phyloP scores from a whole-genome alignment of 1,140 invertebrate genomes.

The Parasteatoda tepidariorum region DNA sequence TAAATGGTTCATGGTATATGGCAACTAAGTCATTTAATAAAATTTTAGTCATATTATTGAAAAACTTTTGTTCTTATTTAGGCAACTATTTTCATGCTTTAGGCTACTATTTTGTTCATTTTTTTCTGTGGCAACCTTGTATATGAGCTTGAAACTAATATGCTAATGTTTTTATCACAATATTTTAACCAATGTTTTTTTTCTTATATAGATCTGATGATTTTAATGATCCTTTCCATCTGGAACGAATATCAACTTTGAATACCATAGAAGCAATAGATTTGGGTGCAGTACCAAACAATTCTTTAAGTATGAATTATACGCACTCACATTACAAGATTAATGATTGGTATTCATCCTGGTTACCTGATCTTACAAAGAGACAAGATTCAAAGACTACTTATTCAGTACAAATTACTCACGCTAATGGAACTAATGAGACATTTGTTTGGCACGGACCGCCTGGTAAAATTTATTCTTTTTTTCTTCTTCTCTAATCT shows the following conservation, averaged over 20 bases:
- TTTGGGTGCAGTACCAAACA: conserved; percentile 82
- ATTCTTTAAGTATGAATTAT: conserved; percentile 85
- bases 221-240: conserved; percentile 93
- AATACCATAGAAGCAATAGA: conserved; percentile 80
- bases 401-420: conserved; percentile 80
- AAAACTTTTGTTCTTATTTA: no score
- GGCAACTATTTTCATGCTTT: no score
- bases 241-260: conserved; percentile 89
- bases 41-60: no score
- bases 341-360: conserved; percentile 88
- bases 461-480: conserved; percentile 72
- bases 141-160: no score
- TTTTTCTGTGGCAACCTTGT: no score
- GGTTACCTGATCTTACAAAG: conserved; percentile 83
- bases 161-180: no score
- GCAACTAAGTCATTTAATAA: no score
- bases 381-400: conserved; percentile 95
- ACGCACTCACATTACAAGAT: conserved; percentile 89
- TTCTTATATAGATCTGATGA: conserved; percentile 78
- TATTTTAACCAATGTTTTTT: no score
- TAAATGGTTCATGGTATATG: no score
- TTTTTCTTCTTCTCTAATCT: neutral
- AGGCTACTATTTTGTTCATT: no score
- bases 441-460: conserved; percentile 95
- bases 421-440: conserved; percentile 95